Conservation (phyloP, 2,888 invertebrate genomes). For the Neoitamus cyanurus region DNA sequence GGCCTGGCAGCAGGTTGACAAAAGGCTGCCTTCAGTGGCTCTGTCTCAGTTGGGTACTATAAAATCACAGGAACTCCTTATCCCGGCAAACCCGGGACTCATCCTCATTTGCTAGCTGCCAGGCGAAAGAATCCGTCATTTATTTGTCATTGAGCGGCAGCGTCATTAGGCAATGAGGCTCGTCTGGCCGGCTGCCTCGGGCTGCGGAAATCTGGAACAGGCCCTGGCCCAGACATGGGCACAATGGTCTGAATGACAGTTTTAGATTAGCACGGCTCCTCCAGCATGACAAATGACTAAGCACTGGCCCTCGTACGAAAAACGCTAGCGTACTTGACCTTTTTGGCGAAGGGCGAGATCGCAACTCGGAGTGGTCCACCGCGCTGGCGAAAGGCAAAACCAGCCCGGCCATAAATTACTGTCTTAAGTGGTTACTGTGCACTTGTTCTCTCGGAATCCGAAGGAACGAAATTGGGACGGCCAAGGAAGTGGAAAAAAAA, state of each 20-base stretch:
- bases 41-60: not conserved
- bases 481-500: not conserved
- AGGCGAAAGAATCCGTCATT: conserved; percentile 8
- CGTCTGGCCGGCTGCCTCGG: conserved; percentile 18
- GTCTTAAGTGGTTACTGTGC: conserved; percentile 32
- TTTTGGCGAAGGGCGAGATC: not conserved
- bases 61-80: conserved; percentile 8
- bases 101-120: conserved; percentile 13
- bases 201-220: not conserved
- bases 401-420: not conserved
- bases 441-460: conserved; percentile 9
- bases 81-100: not conserved
- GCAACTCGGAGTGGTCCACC: not conserved
- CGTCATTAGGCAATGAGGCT: conserved; percentile 34
- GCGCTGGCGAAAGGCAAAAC: not conserved
- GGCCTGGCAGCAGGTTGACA: conserved; percentile 8
- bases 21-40: not conserved
- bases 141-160: conserved; percentile 11
- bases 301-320: not conserved
- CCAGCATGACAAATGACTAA: conserved; percentile 16
- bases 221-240: not conserved
- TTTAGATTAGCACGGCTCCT: conserved; percentile 41
- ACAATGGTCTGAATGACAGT: conserved; percentile 37
- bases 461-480: conserved; percentile 26
- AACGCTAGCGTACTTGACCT: conserved; percentile 16